Evolutionary conservation across 2,888 invertebrate genomes (phyloP).

Genomic region (Melieria picta): DNA sequence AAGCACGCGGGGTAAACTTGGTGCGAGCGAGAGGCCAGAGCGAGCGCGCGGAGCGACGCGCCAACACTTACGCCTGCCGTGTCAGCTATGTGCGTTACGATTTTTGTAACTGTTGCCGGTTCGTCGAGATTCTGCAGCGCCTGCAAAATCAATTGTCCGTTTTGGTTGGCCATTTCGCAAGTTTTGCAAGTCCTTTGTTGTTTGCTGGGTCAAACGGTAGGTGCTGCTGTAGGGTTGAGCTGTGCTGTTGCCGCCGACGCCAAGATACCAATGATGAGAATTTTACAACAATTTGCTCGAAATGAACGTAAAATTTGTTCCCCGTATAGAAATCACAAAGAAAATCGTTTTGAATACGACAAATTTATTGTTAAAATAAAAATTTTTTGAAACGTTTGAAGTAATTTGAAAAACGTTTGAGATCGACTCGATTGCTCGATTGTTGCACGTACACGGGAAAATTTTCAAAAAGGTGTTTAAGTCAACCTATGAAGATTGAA

Average conservation of each 20-base stretch:
- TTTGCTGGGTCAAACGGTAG: not conserved
- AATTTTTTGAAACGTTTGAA: constrained; percentile 13
- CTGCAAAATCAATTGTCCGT: constrained; percentile 40
- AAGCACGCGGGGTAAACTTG: not conserved
- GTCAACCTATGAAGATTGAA: not conserved
- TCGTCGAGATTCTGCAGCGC: constrained; percentile 37
- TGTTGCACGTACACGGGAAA: not conserved
- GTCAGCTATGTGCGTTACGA: constrained; percentile 39
- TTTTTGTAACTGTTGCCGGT: constrained; percentile 36
- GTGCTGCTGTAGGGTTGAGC: not conserved
- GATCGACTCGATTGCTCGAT: constrained; percentile 22
- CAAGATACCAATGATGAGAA: constrained; percentile 7
- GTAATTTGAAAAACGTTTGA: constrained; percentile 21
- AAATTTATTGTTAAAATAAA: constrained; percentile 32
- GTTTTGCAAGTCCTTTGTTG: not conserved
- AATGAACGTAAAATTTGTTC: constrained; percentile 27
- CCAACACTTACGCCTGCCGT: constrained; percentile 38
- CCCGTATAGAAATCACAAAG: constrained; percentile 22
- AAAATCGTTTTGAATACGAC: constrained; percentile 33
- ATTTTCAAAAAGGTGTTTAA: constrained; percentile 6
- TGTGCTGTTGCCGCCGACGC: not conserved
- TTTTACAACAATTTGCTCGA: constrained; percentile 5
- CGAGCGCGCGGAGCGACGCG: not conserved
- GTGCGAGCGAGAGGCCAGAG: not conserved
- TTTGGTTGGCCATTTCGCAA: constrained; percentile 40